phyloP scores from a whole-genome alignment of 2,113 vertebrate genomes.

The Rallus limicola region DNA sequence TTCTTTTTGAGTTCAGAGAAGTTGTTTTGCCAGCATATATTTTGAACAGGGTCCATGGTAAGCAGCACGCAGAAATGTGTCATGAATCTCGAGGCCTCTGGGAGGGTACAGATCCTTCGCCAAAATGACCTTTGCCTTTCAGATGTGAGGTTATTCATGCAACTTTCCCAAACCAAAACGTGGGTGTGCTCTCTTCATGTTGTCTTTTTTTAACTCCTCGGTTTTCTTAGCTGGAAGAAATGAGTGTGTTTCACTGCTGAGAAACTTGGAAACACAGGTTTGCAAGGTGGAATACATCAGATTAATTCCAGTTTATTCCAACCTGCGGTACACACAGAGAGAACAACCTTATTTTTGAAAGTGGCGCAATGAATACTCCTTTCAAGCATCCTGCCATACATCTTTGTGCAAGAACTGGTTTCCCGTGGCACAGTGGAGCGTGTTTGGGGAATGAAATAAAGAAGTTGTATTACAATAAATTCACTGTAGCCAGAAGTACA shows the following conservation, averaged over 20 bases:
- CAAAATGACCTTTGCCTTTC: background rate
- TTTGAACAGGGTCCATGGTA: constrained; percentile 25
- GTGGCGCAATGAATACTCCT: background rate
- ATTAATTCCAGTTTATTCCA: background rate
- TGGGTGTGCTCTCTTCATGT: background rate
- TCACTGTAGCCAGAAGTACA: background rate
- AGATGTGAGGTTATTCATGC: background rate
- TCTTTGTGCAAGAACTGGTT: background rate
- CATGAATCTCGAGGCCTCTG: background rate
- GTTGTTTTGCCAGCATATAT: constrained; percentile 40
- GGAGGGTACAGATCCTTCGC: background rate
- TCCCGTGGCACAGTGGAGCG: background rate
- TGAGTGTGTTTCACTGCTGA: background rate
- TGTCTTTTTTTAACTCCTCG: background rate
- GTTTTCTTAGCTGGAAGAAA: background rate
- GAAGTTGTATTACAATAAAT: background rate
- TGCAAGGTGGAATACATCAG: background rate
- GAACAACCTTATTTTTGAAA: background rate
- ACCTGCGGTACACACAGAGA: background rate
- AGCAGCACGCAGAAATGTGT: background rate
- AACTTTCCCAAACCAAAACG: background rate
- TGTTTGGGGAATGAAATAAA: background rate
- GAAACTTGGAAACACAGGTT: background rate
- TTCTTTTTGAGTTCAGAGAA: background rate
- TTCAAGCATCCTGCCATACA: background rate